Conservation (phyloP, 2,888 invertebrate species). For the Mythimna impura region DNA sequence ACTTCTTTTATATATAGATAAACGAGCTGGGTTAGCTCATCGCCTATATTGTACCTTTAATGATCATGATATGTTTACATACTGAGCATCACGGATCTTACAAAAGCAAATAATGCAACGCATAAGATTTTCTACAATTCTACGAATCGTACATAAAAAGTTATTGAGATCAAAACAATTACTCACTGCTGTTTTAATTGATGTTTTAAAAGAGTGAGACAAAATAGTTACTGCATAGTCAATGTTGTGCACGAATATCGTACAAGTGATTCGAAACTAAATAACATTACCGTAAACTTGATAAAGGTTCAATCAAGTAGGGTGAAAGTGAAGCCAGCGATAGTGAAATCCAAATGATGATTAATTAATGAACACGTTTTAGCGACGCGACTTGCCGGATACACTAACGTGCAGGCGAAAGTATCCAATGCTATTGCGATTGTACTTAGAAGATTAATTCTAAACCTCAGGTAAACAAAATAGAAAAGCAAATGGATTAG, state of each 20-base stretch:
- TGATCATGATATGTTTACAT: slow-evolving; percentile 10
- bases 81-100: not conserved
- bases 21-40: slow-evolving; percentile 5
- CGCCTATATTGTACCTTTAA: not conserved
- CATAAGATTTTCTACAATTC: slow-evolving; percentile 6
- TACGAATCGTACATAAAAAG: not conserved
- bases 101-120: slow-evolving; percentile 6
- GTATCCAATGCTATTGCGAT: slow-evolving; percentile 41
- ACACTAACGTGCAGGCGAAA: slow-evolving; percentile 59
- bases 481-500: slow-evolving; percentile 20
- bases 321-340: slow-evolving; percentile 57
- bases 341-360: slow-evolving; percentile 61
- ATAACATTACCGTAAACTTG: not conserved
- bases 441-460: slow-evolving; percentile 23
- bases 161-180: not conserved
- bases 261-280: not conserved
- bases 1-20: not conserved
- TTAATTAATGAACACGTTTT: slow-evolving; percentile 63
- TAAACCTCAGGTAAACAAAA: slow-evolving; percentile 8
- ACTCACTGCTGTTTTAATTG: not conserved
- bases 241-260: not conserved
- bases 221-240: not conserved
- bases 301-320: slow-evolving; percentile 47
- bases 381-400: slow-evolving; percentile 50
- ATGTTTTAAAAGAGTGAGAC: not conserved